Evolutionary conservation across 2,888 invertebrate species (phyloP), one percentile per base, ranked within the genome.

Genomic region (Sphaerophoria rueppellii): DNA sequence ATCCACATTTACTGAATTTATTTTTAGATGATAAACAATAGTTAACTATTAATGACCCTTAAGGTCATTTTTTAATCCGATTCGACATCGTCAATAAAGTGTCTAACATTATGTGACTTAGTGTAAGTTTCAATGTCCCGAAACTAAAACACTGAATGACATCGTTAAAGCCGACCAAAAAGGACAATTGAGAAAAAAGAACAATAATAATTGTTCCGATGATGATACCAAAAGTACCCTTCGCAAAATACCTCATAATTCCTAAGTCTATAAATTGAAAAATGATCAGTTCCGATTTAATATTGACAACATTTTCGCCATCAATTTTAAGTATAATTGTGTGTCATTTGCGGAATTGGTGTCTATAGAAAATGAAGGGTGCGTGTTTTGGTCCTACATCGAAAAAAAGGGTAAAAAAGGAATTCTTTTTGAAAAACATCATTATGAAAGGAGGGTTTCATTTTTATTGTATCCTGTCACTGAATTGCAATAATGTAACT

Each of bases 291-390:
- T 76, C 83, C 75, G 79, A 80, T 80, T 46, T 54, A 67, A 67
- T 71, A 80, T 80, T 80, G 83, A 76, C 83, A 85, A 80, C 83
- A 72, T 80, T 85, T 85, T 76, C 75, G 83, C 83, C 80, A 80
- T 85, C 83, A 85, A 85, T 85, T 85, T 85, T 57, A 80, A 85
- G 35, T 69, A 69, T 85, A 85, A 85, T 85, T 85, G 83, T 83
- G 75, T 85, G 83, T 76, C 80, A 85, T 85, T 85, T 85, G 80
- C 50, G 83, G 72, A 58, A 69, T 76, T 46, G 11, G 55, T 24
- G 24, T 24, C 24, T 24, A 24, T 24, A 24, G 24, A 24, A 24
- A 24, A 34, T 61, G 46, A 71, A 72, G 83, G 79, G 83, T 78
- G 67, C 73, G 67, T 69, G 55, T 65, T n/a, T 40, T 24, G 37